phyloP scores from a whole-genome alignment of 2,113 vertebrate species.

The Boulengeromyrus knoepffleri region DNA sequence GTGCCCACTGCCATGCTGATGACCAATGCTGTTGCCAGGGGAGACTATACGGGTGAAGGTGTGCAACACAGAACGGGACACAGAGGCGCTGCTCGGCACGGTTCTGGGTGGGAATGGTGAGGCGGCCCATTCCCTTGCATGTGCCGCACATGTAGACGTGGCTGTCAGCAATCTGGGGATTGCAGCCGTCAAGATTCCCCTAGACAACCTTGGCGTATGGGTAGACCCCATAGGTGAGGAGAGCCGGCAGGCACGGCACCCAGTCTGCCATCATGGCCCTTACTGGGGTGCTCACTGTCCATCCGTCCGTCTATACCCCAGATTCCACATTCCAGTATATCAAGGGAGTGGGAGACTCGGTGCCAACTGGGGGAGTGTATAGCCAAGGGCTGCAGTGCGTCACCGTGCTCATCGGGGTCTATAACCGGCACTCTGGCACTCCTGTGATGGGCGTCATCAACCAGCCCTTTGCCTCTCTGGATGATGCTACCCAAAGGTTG shows the following conservation, averaged over 20 bases:
- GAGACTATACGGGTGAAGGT: constrained; percentile 30
- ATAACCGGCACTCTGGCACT: constrained; percentile 21
- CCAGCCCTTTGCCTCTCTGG: constrained; percentile 33
- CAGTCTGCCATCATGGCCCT: background rate
- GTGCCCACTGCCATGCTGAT: background rate
- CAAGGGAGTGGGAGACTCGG: constrained; percentile 24
- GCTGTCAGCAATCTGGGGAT: constrained; percentile 13
- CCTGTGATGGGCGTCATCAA: constrained; percentile 37
- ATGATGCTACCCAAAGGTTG: constrained; percentile 29
- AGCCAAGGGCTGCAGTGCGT: constrained; percentile 36
- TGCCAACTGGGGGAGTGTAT: constrained; percentile 21
- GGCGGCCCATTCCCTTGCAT: constrained; percentile 27
- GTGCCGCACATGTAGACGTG: constrained; percentile 21
- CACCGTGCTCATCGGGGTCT: constrained; percentile 37
- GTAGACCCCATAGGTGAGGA: constrained; percentile 37
- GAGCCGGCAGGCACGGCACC: background rate
- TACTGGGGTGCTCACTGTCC: background rate
- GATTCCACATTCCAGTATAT: constrained; percentile 40
- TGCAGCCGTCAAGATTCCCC: constrained; percentile 12
- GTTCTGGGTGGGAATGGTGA: constrained; percentile 29
- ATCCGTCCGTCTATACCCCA: background rate
- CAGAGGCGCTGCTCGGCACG: constrained; percentile 18
- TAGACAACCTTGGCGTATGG: constrained; percentile 31
- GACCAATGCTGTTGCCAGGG: constrained; percentile 11
- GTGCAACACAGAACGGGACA: constrained; percentile 27